Conservation (phyloP, 2,797 vertebrate species). For the Lepidocolaptes lacrymiger region DNA sequence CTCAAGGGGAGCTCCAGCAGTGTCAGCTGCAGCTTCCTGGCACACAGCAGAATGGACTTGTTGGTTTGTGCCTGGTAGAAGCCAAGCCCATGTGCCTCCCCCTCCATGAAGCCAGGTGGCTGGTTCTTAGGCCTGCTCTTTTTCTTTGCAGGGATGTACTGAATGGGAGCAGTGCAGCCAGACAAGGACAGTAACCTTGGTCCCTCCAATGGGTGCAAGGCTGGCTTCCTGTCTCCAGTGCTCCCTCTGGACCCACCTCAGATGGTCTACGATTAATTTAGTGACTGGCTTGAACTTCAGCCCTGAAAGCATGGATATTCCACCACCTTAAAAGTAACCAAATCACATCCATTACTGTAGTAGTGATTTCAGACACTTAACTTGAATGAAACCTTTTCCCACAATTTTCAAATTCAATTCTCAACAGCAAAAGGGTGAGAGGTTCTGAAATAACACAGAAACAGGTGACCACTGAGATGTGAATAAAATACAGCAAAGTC, state of each 20-base stretch:
- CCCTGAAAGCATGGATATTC: not conserved
- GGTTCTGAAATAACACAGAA: not conserved
- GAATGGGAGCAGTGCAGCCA: not conserved
- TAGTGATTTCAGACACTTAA: not conserved
- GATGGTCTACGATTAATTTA: not conserved
- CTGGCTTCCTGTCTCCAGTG: accelerated
- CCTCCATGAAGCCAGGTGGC: not conserved
- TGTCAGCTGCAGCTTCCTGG: not conserved
- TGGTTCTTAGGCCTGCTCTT: not conserved
- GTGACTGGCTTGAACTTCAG: not conserved
- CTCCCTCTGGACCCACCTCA: not conserved
- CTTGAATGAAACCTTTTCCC: not conserved
- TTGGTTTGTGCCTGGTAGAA: not conserved
- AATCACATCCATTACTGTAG: not conserved
- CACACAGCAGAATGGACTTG: not conserved
- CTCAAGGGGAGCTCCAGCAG: not conserved
- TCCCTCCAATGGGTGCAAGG: not conserved
- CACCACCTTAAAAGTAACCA: not conserved
- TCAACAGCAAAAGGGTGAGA: not conserved
- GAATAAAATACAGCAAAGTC: not conserved
- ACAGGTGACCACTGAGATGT: not conserved
- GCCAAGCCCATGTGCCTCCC: not conserved
- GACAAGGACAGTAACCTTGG: not conserved
- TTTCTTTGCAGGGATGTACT: not conserved
- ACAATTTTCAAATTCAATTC: not conserved